Percentiles rank a stretch among this genome's conserved stretches.
Evolutionary conservation across 2,888 invertebrate genomes (phyloP).

Genomic region (Chamaedrilus cognettii): DNA sequence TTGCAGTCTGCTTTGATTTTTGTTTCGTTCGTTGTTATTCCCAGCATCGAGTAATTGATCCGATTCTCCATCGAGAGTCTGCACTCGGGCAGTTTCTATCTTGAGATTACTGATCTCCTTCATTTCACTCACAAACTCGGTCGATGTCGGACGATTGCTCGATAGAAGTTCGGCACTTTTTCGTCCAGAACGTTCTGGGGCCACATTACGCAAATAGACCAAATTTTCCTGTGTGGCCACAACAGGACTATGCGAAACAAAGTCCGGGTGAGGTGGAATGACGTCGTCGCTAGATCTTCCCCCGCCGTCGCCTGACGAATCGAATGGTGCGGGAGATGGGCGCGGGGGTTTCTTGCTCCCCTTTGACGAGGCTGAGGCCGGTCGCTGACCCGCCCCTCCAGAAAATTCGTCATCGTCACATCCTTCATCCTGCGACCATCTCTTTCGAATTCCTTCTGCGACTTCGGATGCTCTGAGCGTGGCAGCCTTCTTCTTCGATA

Average conservation of each 20-base stretch:
- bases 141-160: background rate
- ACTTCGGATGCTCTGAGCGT: conserved; percentile 11
- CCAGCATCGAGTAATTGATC: background rate
- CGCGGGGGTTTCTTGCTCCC: conserved; percentile 15
- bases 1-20: background rate
- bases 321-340: background rate
- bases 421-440: conserved; percentile 25
- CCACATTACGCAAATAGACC: no score
- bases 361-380: conserved; percentile 17
- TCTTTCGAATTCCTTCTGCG: conserved; percentile 6
- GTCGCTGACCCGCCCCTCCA: no score
- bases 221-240: no score
- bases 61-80: no score
- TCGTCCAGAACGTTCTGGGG: background rate
- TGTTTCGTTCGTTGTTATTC: background rate
- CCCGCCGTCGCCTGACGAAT: background rate
- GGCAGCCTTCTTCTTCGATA: background rate
- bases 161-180: background rate
- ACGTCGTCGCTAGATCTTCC: background rate
- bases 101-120: background rate
- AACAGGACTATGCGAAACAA: background rate
- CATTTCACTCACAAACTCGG: background rate
- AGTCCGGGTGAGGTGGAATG: background rate
- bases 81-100: background rate
- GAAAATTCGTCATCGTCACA: conserved; percentile 10